Base-by-base conservation (phyloP, 2,113 vertebrate species). In the Antechinus flavipes region DNA sequence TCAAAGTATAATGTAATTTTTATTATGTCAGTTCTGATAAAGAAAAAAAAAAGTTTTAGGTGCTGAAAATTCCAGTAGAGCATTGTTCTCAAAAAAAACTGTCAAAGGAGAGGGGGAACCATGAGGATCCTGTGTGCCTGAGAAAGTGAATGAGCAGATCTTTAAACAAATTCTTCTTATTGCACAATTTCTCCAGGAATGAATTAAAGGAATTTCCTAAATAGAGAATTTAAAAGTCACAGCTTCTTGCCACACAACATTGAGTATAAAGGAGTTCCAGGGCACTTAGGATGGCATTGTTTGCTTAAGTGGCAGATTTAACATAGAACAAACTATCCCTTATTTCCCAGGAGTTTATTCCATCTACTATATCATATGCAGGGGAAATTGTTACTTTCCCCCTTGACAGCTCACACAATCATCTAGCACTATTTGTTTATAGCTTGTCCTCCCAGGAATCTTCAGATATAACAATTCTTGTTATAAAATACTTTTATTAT, bases 401-500 rank as follows among this genome's bases (percentile, higher is more conserved):
- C 35, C 46, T 50, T 76, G 89, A 50, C 89, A 90, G 89, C 89
- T 49, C 89, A 46, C 47, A 90, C 23, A 50, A 90, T 47, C 46
- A 47, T 46, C 47, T 50, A 27, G 89, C 11, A 47, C 46, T 50
- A 49, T 90, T 90, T 46, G 89, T 90, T 50, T 90, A 46, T 76
- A 76, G 35, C 89, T 49, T 90, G 91, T 94, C 58, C 27, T 76
- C 27, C 14, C 53, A 58, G 89, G 26, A 94, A 89, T 11, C 0
- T 0, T 26, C 92, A 47, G 6, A 96, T 90, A 94, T 90, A 96
- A 42, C 2, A 96, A 96, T 14, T 14, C 61, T 76, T 76, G 14
- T 76, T 76, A 19, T 76, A 76, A 76, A 76, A 76, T n/a, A 76
- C 14, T 76, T 76, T 76, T 76, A 76, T 76, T 76, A 76, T 68